phyloP scores from a whole-genome alignment of 2,797 vertebrate species.

The Pseudopleuronectes americanus region DNA sequence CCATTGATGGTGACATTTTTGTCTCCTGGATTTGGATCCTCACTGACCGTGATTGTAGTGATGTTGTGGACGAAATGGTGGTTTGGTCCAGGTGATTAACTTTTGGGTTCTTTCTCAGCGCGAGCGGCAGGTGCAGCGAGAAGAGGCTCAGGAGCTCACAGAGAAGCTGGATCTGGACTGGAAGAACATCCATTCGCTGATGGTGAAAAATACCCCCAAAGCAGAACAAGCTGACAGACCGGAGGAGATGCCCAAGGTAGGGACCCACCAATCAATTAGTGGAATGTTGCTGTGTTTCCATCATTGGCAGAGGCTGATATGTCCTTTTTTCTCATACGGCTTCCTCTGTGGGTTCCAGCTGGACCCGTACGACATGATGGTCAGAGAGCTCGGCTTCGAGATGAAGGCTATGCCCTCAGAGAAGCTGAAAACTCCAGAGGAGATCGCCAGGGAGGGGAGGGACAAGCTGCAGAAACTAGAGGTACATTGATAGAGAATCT shows the following conservation, averaged over 20 bases:
- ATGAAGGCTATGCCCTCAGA: conserved; percentile 96
- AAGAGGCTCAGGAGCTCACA: conserved; percentile 91
- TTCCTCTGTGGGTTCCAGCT: conserved; percentile 74
- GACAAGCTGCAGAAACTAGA: conserved; percentile 89
- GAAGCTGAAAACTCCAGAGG: conserved; percentile 92
- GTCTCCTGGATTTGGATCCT: not conserved
- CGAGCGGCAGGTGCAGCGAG: conserved; percentile 90
- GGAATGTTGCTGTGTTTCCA: not conserved
- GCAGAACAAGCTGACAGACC: conserved; percentile 71
- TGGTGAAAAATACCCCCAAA: conserved; percentile 85
- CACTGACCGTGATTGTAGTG: not conserved
- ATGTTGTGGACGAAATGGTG: not conserved
- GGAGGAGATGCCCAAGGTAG: conserved; percentile 88
- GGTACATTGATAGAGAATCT: conserved; percentile 69
- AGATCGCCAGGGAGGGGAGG: conserved; percentile 89
- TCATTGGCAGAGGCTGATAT: not conserved
- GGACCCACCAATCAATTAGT: not conserved
- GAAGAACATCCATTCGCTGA: conserved; percentile 90
- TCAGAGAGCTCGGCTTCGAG: conserved; percentile 95
- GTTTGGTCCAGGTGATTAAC: conserved; percentile 4
- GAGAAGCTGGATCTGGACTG: conserved; percentile 96
- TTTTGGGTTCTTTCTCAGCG: conserved; percentile 77
- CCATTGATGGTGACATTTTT: not conserved
- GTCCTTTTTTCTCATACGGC: not conserved
- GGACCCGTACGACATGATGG: conserved; percentile 93